Base-by-base conservation (phyloP, 2,888 invertebrate species). In the Lamellibrachia satsuma region DNA sequence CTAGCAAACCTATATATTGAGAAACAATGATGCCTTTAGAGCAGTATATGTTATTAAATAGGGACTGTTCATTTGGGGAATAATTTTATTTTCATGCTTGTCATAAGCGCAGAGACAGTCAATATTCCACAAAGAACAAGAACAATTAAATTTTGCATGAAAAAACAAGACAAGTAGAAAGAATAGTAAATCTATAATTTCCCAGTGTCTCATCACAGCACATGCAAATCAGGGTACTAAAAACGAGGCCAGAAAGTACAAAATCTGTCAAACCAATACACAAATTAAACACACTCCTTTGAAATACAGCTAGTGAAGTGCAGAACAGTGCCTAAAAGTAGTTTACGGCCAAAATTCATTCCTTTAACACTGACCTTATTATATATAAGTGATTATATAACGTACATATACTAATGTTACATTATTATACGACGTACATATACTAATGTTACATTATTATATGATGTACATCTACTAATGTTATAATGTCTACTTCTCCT, bases 401-500 rank as follows among this genome's bases (percentile, higher is more conserved):
- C 39, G 39, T 39, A 39, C 39, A 39, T 39, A 39, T 39, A 39
- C 39, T 39, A 39, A 39, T 39, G 39, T 39, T 39, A 39, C 39
- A 39, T 39, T 39, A 39, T 39, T 39, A 39, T 39, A 39, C 39
- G 39, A 39, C 39, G 39, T 39, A 39, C 39, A 39, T 39, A 39
- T 39, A 39, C 39, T 39, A 39, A 39, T 39, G 39, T 39, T 39
- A 39, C 27, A 51, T 91, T 91, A 27, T 9, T 27, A 22, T 27
- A 91, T 52, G 52, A 91, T 15, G 6, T 15, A 22, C 15, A 91
- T 7, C 2, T 90, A 52, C 52, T 52, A 91, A 52, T 75, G 75
- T 75, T 75, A 75, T 22, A 3, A n/a, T 75, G 75, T 22, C 52
- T 92, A 92, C 90, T 93, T 94, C 97, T 98, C 98, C 97, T 99